A percentile compares a stretch with the other conserved stretches of the same genome.
These are phyloP conservation scores for Cathartes aura DNA, from an alignment of 2,113 vertebrate species.

Conservation along the genomic window DNA sequence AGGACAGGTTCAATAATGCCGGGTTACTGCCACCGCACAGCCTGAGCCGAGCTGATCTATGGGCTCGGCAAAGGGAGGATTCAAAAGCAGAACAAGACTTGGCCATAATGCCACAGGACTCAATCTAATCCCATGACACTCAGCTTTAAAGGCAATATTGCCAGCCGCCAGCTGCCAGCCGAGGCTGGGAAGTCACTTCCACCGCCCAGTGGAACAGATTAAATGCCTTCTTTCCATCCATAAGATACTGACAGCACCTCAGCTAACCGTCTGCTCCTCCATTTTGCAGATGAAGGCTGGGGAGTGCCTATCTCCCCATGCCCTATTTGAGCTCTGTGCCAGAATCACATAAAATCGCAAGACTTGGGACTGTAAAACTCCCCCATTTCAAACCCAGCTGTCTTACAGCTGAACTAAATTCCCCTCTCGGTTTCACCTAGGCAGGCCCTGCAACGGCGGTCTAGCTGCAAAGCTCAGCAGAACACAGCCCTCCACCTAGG, in stretches of 20 bases:
- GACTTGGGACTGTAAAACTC: neutral
- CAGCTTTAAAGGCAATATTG: neutral
- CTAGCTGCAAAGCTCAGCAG: slow-evolving; percentile 1
- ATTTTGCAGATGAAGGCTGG: neutral
- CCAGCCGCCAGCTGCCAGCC: neutral
- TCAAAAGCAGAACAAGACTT: neutral
- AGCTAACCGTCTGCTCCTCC: neutral
- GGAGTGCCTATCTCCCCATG: neutral
- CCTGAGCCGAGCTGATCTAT: neutral
- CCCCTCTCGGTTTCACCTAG: neutral
- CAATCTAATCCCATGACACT: slow-evolving; percentile 12
- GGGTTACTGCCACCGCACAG: slow-evolving; percentile 78
- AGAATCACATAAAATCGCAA: neutral
- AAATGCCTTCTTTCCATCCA: neutral
- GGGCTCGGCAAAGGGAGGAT: neutral
- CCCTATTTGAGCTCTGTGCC: neutral
- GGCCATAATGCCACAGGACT: slow-evolving; percentile 2
- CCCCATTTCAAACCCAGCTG: neutral
- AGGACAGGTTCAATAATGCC: slow-evolving; percentile 74
- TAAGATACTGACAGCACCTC: neutral
- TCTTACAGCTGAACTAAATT: neutral
- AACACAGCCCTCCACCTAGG: neutral
- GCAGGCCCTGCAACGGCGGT: neutral
- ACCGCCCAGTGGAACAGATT: neutral
- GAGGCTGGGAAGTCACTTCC: neutral